Evolutionary conservation across 1,140 invertebrate genomes (phyloP).

Genomic region (Magallana ariakensis): DNA sequence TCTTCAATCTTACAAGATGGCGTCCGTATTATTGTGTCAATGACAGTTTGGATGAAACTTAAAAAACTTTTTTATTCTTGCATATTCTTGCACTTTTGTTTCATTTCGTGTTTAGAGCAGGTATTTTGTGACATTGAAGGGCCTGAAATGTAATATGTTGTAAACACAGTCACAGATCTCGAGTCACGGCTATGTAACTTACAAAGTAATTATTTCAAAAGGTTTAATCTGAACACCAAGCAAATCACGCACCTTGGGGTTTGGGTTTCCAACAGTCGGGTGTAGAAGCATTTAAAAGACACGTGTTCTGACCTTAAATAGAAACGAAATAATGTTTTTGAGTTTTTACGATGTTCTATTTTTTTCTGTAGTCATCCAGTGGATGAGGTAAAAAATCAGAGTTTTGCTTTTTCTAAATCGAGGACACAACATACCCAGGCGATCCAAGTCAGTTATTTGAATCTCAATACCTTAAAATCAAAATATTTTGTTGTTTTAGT

Average conservation of each 20-base stretch:
- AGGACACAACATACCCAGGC: background rate
- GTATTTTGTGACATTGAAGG: background rate
- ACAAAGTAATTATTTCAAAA: background rate
- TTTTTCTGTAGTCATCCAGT: too few species aligned
- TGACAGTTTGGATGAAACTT: background rate
- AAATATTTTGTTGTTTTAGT: background rate
- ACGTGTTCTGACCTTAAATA: background rate
- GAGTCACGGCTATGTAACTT: slow-evolving; percentile 17
- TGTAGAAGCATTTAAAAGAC: background rate
- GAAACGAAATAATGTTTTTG: too few species aligned
- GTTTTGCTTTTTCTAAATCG: background rate
- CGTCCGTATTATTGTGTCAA: background rate
- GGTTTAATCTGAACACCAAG: background rate
- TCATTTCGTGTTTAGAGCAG: background rate
- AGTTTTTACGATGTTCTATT: too few species aligned
- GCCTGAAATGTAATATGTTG: slow-evolving; percentile 10
- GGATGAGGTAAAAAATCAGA: too few species aligned
- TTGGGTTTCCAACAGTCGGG: background rate
- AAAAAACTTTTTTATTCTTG: background rate
- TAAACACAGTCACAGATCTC: slow-evolving; percentile 4
- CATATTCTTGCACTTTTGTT: background rate
- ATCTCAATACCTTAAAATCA: slow-evolving; percentile 8
- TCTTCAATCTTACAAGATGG: background rate
- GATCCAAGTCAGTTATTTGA: background rate
- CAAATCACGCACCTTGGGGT: background rate